Conservation (phyloP, 1,140 invertebrate species). For the Ostrea denselamellosa region DNA sequence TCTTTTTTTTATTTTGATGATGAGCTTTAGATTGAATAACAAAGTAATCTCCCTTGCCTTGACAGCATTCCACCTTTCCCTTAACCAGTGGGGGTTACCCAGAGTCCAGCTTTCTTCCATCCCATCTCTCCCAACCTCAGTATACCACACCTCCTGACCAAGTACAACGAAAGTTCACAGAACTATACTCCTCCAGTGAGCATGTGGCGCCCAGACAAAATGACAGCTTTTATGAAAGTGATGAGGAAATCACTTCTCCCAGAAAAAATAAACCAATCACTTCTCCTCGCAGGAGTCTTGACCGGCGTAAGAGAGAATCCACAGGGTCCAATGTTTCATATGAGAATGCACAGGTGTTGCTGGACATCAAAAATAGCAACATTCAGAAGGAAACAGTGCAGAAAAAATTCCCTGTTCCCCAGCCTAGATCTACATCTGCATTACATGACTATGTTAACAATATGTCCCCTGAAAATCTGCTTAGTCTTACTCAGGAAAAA, state of each 20-base stretch:
- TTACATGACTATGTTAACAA: slow-evolving; percentile 50
- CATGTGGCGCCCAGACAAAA: slow-evolving; percentile 52
- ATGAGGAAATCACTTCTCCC: slow-evolving; percentile 61
- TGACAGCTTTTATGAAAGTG: slow-evolving; percentile 76
- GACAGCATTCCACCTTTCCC: slow-evolving; percentile 56
- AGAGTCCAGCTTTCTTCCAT: slow-evolving; percentile 45
- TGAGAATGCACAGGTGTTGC: slow-evolving; percentile 51
- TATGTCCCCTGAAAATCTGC: slow-evolving; percentile 29
- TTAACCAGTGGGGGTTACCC: slow-evolving; percentile 44
- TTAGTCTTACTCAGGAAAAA: slow-evolving; percentile 32
- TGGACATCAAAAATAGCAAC: slow-evolving; percentile 47
- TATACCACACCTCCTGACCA: slow-evolving; percentile 50
- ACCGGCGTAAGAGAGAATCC: slow-evolving; percentile 35
- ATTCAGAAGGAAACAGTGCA: slow-evolving; percentile 42
- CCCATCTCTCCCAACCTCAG: slow-evolving; percentile 45
- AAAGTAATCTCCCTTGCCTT: slow-evolving; percentile 39
- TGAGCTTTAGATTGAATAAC: slow-evolving; percentile 13
- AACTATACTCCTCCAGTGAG: slow-evolving; percentile 55
- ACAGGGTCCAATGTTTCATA: slow-evolving; percentile 46
- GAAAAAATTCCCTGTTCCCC: slow-evolving; percentile 48
- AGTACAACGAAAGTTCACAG: slow-evolving; percentile 52
- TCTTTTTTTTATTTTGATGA: background rate
- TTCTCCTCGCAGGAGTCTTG: slow-evolving; percentile 56
- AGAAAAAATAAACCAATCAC: slow-evolving; percentile 56
- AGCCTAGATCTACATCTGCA: slow-evolving; percentile 47